Base-by-base conservation (phyloP, 2,797 vertebrate genomes). In the Eidolon dupreanum region DNA sequence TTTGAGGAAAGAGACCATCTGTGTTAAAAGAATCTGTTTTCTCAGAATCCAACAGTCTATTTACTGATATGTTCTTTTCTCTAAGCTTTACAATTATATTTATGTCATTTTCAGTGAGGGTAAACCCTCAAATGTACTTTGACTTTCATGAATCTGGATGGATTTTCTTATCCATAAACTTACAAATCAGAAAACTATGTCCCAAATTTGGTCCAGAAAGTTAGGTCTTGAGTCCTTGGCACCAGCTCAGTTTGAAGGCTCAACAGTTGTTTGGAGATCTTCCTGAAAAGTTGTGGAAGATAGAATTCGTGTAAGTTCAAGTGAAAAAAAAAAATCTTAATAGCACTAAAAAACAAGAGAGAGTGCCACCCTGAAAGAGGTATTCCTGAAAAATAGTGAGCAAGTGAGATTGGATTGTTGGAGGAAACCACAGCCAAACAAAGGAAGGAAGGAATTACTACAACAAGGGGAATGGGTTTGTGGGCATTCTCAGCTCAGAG, bases 271-370 rank as follows among this genome's bases (percentile, higher is more conserved):
- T 53, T 83, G 70, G 73, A 78, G 33, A 53, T n/a, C 51, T 94
- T 74, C 16, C 16, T 63, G 57, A 75, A 66, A 79, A 84, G 8
- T 8, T 75, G n/a, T 63, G 66, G 33, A 88, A 91, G 38, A 66
- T 28, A 38, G 61, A 70, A 84, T 2, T 53, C 43, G 19, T 63
- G 6, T 6, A 66, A 61, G 8, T 55, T 86, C 51, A 78, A 87
- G 57, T 75, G 53, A 94, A 94, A 90, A 85, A 49, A 73, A 94
- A 82, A 85, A 41, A 66, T 90, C 65, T 57, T 85, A 88, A 55
- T 5, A 59, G 31, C n/a, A 65, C 31, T 59, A 59, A 88, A 81
- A 91, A 86, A 73, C 22, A 38, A 59, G 73, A 75, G 46, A 36
- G 68, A 86, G 22, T 53, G 15, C 33, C 16, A 66, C 11, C 20